Conservation (phyloP, 2,113 vertebrate genomes). For the Hemibagrus wyckioides region DNA sequence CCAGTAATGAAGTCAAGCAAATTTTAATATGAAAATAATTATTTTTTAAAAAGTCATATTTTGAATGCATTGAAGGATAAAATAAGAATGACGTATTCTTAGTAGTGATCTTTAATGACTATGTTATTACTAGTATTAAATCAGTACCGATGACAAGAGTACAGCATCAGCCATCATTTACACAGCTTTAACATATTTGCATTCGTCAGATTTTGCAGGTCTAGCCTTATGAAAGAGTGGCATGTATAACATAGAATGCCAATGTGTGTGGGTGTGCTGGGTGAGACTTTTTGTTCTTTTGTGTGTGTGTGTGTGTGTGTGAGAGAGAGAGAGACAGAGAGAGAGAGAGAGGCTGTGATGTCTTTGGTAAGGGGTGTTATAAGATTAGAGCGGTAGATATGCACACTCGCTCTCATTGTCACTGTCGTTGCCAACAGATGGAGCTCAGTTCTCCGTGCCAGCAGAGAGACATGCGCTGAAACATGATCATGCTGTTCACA, state of each 20-base stretch:
- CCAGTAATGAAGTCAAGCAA: not conserved
- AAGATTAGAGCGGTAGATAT: conserved; percentile 38
- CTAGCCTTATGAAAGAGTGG: conserved; percentile 15
- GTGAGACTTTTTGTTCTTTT: conserved; percentile 7
- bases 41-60: not conserved
- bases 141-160: conserved; percentile 2
- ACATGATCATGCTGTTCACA: conserved; percentile 48
- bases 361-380: conserved; percentile 43
- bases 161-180: not conserved
- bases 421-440: conserved; percentile 34
- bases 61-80: not conserved
- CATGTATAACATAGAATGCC: conserved; percentile 12
- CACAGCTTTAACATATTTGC: not conserved
- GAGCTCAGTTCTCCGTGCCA: conserved; percentile 35
- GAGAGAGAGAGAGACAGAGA: not conserved
- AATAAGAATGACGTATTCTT: not conserved
- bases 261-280: conserved; percentile 21
- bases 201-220: not conserved
- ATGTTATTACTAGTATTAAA: not conserved
- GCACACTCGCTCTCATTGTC: conserved; percentile 32
- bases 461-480: conserved; percentile 45
- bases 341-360: conserved; percentile 24
- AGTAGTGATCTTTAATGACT: not conserved
- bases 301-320: not conserved
- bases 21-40: not conserved